Conservation (phyloP, 2,113 vertebrate species). For the Bos indicus region DNA sequence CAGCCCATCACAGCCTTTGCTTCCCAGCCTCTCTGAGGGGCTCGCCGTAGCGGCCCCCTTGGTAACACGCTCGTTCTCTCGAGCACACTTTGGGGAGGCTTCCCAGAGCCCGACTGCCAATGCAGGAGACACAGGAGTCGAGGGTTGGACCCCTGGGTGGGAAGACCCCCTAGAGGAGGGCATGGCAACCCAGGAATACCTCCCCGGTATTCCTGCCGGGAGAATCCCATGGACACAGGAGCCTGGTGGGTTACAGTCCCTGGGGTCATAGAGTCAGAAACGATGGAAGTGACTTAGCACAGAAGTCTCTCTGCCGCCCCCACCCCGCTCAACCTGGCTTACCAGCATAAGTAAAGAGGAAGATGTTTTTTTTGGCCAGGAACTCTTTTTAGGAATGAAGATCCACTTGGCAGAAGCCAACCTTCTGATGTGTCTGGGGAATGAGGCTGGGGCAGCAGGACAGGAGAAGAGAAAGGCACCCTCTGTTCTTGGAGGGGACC, state of each 20-base stretch:
- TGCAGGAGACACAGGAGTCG: background rate
- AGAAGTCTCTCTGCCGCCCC: background rate
- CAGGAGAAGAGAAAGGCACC: fast-evolving
- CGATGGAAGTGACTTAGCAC: background rate
- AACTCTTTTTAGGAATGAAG: background rate
- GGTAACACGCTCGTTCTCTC: fast-evolving
- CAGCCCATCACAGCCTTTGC: background rate
- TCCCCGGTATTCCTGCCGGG: background rate
- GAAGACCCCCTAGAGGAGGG: background rate
- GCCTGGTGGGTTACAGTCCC: background rate
- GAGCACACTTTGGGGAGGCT: background rate
- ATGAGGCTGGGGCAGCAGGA: background rate
- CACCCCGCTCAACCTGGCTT: background rate
- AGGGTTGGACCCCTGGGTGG: background rate
- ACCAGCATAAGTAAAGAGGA: background rate
- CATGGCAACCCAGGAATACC: background rate
- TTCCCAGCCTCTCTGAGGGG: background rate
- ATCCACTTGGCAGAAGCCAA: background rate
- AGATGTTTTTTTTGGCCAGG: background rate
- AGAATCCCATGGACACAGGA: background rate
- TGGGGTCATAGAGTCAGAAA: background rate
- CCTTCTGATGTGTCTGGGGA: background rate
- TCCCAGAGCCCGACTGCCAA: background rate
- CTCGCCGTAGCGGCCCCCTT: background rate
- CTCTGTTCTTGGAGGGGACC: background rate